phyloP scores from a whole-genome alignment of 1,140 invertebrate species.

The Neuroterus valhalla region DNA sequence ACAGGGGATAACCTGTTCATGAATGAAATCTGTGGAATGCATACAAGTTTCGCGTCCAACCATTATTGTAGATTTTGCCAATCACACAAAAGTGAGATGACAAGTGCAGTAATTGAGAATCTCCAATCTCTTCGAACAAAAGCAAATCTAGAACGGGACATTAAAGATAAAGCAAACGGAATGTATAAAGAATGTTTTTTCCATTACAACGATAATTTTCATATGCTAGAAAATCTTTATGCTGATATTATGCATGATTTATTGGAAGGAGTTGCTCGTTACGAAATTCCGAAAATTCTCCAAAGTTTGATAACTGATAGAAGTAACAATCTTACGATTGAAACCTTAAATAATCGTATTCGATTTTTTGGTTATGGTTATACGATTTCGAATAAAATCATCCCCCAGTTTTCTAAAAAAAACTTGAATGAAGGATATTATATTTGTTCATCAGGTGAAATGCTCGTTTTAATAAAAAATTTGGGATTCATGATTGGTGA shows the following conservation, averaged over 20 bases:
- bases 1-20: conserved; percentile 47
- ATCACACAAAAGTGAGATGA: neutral
- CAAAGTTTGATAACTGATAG: conserved; percentile 37
- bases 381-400: conserved; percentile 37
- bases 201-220: conserved; percentile 39
- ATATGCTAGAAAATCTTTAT: conserved; percentile 43
- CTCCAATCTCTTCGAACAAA: too few relatives aligned
- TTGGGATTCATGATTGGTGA: conserved; percentile 50
- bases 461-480: conserved; percentile 44
- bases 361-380: conserved; percentile 43
- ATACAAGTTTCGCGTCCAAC: conserved; percentile 35
- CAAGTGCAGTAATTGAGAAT: too few relatives aligned
- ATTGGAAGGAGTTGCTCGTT: conserved; percentile 48
- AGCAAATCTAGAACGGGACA: too few relatives aligned
- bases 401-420: conserved; percentile 42
- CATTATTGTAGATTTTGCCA: conserved; percentile 41
- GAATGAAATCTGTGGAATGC: conserved; percentile 41
- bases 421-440: conserved; percentile 41
- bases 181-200: conserved; percentile 41
- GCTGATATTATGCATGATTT: conserved; percentile 52
- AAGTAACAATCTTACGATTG: conserved; percentile 42
- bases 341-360: conserved; percentile 45
- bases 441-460: conserved; percentile 54
- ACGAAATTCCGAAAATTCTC: conserved; percentile 45
- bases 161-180: conserved; percentile 31